Base-by-base conservation (phyloP, 2,888 invertebrate species). In the Alsophila aescularia region DNA sequence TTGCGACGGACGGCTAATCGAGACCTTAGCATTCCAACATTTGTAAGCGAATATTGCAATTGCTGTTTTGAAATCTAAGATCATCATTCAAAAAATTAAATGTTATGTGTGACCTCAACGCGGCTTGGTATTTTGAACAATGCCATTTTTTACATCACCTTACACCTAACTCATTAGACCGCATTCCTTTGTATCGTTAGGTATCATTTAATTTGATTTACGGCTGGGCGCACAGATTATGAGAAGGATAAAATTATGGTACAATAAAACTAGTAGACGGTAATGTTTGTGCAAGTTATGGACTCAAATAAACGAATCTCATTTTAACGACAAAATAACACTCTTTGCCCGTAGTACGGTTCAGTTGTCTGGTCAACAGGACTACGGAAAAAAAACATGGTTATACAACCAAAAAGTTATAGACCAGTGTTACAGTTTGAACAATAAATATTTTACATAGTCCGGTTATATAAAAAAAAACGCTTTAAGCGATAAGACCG, bases 21-120 rank as follows among this genome's bases (percentile, higher is more conserved):
- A 37, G 43, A 37, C 57, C 62, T 62, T 65, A 56, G 50, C 55
- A 62, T 65, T 53, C 62, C 49, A n/a, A 49, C 39, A 41, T 50
- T 45, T 49, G 49, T 58, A 48, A 12, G 51, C 37, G 43, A 24
- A 34, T 18, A 43, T 29, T 37, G n/a, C 12, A 45, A 29, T 21
- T 29, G 34, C n/a, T 41, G 35, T 50, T 50, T 13, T 31, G 36
- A 31, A 51, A 50, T 37, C 52, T 51, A 43, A 39, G 37, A 53
- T 36, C 56, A 65, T 61, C 62, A 58, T 47, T 52, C 35, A 58
- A 58, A 14, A 44, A 45, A 40, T 41, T 44, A 62, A 53, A 56
- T 53, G 54, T 32, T 54, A 48, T 40, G 52, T 52, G 44, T 59
- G 55, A 65, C 59, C 57, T 65, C 57, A 53, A 34, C 55, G 12